phyloP scores from a whole-genome alignment of 2,888 invertebrate species.

The Sesamia inferens region DNA sequence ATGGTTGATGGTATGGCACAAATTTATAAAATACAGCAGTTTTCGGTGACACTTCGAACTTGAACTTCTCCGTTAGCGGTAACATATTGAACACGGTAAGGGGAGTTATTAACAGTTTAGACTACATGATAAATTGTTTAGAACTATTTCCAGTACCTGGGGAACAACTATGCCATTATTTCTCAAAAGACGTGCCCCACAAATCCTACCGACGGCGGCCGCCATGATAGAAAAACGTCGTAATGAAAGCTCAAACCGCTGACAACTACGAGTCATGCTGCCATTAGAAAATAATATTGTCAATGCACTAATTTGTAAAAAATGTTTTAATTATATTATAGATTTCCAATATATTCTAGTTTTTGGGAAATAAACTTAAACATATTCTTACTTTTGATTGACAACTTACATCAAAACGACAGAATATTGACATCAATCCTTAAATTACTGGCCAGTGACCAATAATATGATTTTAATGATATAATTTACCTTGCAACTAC shows the following conservation, averaged over 20 bases:
- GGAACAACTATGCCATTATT: slow-evolving; percentile 92
- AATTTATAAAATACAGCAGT: slow-evolving; percentile 78
- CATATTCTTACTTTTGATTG: slow-evolving; percentile 27
- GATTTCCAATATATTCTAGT: slow-evolving; percentile 9
- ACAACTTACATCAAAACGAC: slow-evolving; percentile 48
- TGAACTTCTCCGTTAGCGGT: slow-evolving; percentile 67
- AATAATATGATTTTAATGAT: neutral
- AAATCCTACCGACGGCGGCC: slow-evolving; percentile 96
- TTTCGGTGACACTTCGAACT: slow-evolving; percentile 71
- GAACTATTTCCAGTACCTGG: slow-evolving; percentile 91
- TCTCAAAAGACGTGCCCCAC: slow-evolving; percentile 95
- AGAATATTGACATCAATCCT: slow-evolving; percentile 24
- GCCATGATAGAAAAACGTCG: slow-evolving; percentile 94
- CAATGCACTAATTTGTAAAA: slow-evolving; percentile 28
- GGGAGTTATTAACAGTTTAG: slow-evolving; percentile 64
- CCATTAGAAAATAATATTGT: slow-evolving; percentile 68
- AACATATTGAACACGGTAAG: slow-evolving; percentile 69
- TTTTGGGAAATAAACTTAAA: neutral
- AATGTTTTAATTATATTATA: slow-evolving; percentile 2
- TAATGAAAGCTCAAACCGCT: slow-evolving; percentile 81
- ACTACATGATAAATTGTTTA: slow-evolving; percentile 69
- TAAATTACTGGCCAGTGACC: slow-evolving; percentile 30
- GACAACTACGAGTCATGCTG: slow-evolving; percentile 77
- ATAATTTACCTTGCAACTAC: neutral
- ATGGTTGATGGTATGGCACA: slow-evolving; percentile 64